Percentiles rank a stretch among this genome's conserved stretches.
Conservation (phyloP, 2,888 invertebrate genomes). For the Imbricaverruca yamaguchii region DNA sequence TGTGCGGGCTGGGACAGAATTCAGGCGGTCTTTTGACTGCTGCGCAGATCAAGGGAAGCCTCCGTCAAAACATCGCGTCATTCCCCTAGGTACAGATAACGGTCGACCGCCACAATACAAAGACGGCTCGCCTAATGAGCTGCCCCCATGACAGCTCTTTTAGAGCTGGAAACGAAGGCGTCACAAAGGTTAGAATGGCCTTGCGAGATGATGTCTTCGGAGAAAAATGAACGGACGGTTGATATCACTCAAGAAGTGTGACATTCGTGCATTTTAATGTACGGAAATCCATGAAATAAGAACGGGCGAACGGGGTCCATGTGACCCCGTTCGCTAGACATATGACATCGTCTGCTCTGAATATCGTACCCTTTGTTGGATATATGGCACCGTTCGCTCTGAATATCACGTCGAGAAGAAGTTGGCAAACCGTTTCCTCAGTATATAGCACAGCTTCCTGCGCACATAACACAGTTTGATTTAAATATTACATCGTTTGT, state of each 20-base stretch:
- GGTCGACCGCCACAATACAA: neutral
- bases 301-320: too few relatives aligned
- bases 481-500: too few relatives aligned
- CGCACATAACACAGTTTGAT: too few relatives aligned
- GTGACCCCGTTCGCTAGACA: too few relatives aligned
- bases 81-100: neutral
- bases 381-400: too few relatives aligned
- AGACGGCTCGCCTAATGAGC: neutral
- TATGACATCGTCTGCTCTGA: too few relatives aligned
- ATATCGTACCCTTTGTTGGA: too few relatives aligned
- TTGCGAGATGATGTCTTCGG: neutral
- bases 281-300: too few relatives aligned
- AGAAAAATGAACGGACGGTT: neutral
- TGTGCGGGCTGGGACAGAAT: neutral
- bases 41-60: neutral
- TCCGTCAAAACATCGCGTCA: neutral
- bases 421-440: too few relatives aligned
- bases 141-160: neutral
- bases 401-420: too few relatives aligned
- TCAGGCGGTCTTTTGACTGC: neutral
- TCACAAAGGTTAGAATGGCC: neutral
- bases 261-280: neutral
- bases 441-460: too few relatives aligned
- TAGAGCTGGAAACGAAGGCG: neutral
- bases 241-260: neutral